Evolutionary conservation across 2,888 invertebrate species (phyloP).

Genomic region (Entomobrya proxima): DNA sequence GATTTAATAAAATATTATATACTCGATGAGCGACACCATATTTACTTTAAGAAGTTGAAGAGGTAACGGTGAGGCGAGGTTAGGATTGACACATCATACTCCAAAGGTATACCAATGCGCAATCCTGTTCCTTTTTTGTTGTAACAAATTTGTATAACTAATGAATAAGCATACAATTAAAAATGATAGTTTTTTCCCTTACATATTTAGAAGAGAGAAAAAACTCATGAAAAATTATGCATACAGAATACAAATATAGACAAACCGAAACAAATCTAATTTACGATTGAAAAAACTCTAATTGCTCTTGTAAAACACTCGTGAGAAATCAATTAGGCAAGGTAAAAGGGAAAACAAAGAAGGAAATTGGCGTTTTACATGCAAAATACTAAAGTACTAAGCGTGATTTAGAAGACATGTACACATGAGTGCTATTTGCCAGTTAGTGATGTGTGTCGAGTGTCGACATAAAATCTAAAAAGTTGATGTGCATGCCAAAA

Average conservation of each 20-base stretch:
- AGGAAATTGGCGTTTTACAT: constrained; percentile 52
- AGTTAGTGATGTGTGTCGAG: constrained; percentile 32
- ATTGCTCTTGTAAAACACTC: constrained; percentile 34
- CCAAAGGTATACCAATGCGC: too few species aligned
- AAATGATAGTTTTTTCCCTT: not conserved
- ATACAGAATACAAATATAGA: constrained; percentile 34
- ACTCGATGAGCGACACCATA: not conserved
- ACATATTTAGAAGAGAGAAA: too few species aligned
- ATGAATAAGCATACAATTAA: constrained; percentile 38
- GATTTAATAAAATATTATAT: constrained; percentile 30
- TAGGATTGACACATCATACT: too few species aligned
- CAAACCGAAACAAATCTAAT: constrained; percentile 38
- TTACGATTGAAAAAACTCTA: constrained; percentile 40
- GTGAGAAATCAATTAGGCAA: constrained; percentile 62
- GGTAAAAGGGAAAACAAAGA: constrained; percentile 54
- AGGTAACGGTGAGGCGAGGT: constrained; percentile 15
- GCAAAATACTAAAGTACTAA: not conserved
- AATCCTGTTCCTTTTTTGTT: constrained; percentile 26
- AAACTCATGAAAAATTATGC: too few species aligned
- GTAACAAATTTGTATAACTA: constrained; percentile 12
- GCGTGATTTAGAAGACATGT: not conserved
- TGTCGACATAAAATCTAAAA: constrained; percentile 23
- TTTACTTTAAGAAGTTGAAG: constrained; percentile 3
- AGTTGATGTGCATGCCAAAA: constrained; percentile 32
- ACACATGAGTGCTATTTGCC: not conserved